A percentile compares a stretch with the other conserved stretches of the same genome.
phyloP scores from a whole-genome alignment of 2,113 vertebrate species.

The Oxyura jamaicensis region DNA sequence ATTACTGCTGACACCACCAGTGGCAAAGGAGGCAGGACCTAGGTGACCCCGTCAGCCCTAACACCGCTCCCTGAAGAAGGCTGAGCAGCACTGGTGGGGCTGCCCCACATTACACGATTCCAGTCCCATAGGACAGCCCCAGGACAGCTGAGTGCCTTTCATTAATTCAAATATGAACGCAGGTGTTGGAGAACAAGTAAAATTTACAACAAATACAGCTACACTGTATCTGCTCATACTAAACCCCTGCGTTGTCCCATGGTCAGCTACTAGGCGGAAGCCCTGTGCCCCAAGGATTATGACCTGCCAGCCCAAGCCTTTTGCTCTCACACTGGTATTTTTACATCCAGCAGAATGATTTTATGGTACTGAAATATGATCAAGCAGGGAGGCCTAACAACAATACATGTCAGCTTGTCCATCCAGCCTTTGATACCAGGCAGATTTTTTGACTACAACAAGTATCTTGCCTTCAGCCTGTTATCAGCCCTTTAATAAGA shows the following conservation, averaged over 20 bases:
- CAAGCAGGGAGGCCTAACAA: conserved; percentile 4
- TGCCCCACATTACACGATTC: not conserved
- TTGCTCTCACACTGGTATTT: not conserved
- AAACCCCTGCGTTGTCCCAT: not conserved
- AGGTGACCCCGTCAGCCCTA: no score
- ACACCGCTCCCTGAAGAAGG: not conserved
- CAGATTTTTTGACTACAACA: conserved; percentile 6
- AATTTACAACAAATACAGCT: not conserved
- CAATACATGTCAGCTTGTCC: conserved; percentile 21
- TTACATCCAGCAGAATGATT: not conserved
- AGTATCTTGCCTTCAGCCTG: conserved; percentile 42
- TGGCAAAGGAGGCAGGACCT: not conserved
- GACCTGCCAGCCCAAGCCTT: not conserved
- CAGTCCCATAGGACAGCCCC: not conserved
- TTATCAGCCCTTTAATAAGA: conserved; percentile 55
- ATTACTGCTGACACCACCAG: no score
- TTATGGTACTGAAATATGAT: not conserved
- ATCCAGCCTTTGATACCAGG: conserved; percentile 28
- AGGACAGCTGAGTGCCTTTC: not conserved
- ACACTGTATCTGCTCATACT: not conserved
- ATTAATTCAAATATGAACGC: not conserved
- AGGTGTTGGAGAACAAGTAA: not conserved
- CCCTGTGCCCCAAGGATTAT: not conserved
- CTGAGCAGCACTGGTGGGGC: not conserved
- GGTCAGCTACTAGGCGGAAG: not conserved